These are phyloP conservation scores for Drosophila nasuta DNA, from an alignment of 1,140 invertebrate species.

Conservation along the genomic window DNA sequence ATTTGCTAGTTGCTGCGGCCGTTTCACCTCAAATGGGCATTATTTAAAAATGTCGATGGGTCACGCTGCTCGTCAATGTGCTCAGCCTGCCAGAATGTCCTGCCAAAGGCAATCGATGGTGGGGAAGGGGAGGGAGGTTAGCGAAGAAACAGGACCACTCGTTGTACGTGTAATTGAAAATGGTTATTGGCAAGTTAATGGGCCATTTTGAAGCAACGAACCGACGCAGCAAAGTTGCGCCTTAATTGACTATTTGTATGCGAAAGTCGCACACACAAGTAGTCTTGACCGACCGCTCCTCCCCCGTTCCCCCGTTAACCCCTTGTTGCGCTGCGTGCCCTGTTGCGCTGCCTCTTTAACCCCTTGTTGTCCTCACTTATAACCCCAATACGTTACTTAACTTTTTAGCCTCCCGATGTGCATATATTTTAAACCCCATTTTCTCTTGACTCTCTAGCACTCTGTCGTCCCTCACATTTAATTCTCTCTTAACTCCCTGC, in stretches of 20 bases:
- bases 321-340: background rate
- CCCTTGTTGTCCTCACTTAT: too few species aligned
- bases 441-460: too few species aligned
- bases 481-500: too few species aligned
- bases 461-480: too few species aligned
- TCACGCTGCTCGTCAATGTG: slow-evolving; percentile 68
- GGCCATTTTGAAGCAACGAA: slow-evolving; percentile 40
- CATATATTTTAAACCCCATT: too few species aligned
- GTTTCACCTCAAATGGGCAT: slow-evolving; percentile 67
- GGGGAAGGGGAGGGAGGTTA: background rate
- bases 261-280: slow-evolving; percentile 31
- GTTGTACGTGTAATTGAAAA: slow-evolving; percentile 72
- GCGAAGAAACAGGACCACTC: background rate
- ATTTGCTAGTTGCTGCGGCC: slow-evolving; percentile 47
- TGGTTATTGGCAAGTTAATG: slow-evolving; percentile 82
- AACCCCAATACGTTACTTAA: too few species aligned
- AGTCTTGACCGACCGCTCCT: too few species aligned
- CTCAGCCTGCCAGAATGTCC: slow-evolving; percentile 18
- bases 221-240: slow-evolving; percentile 29
- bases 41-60: slow-evolving; percentile 82
- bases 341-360: background rate
- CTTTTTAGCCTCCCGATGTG: too few species aligned
- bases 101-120: background rate
- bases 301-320: too few species aligned
- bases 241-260: slow-evolving; percentile 80